Base-by-base conservation (phyloP, 1,140 invertebrate species). In the Daktulosphaira vitifoliae region DNA sequence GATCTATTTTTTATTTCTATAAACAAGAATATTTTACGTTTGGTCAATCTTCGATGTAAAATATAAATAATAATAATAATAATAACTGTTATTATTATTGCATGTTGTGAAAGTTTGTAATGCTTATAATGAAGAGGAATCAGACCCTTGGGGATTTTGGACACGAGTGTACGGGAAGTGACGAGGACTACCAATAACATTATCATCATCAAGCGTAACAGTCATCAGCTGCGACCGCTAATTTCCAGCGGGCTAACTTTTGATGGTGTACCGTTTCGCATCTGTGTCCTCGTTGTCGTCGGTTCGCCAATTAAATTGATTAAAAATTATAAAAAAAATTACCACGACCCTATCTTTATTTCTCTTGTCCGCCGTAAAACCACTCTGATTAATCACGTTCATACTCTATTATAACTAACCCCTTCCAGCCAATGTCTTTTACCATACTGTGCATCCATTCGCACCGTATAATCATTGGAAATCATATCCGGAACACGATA, bases 221-320 rank as follows among this genome's bases (percentile, higher is more conserved):
- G 51, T 2, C 37, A 56, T 62, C 54, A 62, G 54, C 54, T 62
- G 54, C 54, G 54, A 23, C 39, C 54, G 54, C 38, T 62, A 62
- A 62, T 62, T 62, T 62, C 42, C 23, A 25, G 25, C 38, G 42
- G 56, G 23, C 42, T 20, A 20, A 62, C 56, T 38, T 22, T 23
- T 22, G 11, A 5, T n/a, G n/a, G 56, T 7, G 25, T 11, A 25
- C 25, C 25, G 39, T n/a, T 18, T 33, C 42, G 56, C 56, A 62
- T 48, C 56, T 62, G 56, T 39, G 56, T 20, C 56, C 42, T 15
- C 1, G 29, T 33, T 23, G 56, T 15, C 1, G 29, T 33, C 39
- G 56, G 56, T 48, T 62, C 13, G 56, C 56, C 56, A 62, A 62
- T 62, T 62, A 62, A 62, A 62, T 39, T 16, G 56, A 62, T 62